Conservation (phyloP, 2,113 vertebrate species). For the Rhabdomys dilectus region DNA sequence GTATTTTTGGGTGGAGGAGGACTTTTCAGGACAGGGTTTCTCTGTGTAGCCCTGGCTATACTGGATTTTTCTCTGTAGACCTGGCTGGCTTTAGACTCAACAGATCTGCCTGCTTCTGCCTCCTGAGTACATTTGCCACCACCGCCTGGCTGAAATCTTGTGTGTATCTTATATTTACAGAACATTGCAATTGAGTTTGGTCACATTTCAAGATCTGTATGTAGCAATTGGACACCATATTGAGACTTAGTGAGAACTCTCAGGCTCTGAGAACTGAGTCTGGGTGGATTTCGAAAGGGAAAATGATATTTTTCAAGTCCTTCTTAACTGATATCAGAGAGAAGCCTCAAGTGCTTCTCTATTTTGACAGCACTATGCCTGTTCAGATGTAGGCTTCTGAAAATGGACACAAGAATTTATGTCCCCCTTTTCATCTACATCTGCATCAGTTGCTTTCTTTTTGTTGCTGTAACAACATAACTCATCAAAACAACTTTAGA, state of each 20-base stretch:
- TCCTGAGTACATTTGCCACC: neutral
- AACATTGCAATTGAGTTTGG: neutral
- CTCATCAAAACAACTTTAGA: neutral
- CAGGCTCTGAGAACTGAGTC: constrained; percentile 22
- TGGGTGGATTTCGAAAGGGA: constrained; percentile 26
- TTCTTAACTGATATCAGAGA: constrained; percentile 28
- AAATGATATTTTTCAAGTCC: constrained; percentile 23
- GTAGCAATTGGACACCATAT: neutral
- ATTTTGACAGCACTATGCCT: constrained; percentile 21
- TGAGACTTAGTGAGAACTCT: constrained; percentile 33
- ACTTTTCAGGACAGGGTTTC: neutral
- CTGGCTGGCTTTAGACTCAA: neutral
- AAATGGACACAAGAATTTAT: neutral
- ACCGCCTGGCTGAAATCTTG: neutral
- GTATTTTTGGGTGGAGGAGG: neutral
- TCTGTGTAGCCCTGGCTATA: neutral
- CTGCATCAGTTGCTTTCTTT: neutral
- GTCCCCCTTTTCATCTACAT: neutral
- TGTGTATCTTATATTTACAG: neutral
- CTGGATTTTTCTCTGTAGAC: neutral
- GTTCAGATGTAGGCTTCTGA: neutral
- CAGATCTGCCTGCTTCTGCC: neutral
- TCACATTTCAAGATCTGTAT: neutral
- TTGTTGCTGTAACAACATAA: neutral
- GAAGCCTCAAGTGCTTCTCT: neutral